Percentiles rank a stretch among this genome's conserved stretches.
Conservation (phyloP, 2,888 invertebrate genomes). For the Tetanocera ferruginea region DNA sequence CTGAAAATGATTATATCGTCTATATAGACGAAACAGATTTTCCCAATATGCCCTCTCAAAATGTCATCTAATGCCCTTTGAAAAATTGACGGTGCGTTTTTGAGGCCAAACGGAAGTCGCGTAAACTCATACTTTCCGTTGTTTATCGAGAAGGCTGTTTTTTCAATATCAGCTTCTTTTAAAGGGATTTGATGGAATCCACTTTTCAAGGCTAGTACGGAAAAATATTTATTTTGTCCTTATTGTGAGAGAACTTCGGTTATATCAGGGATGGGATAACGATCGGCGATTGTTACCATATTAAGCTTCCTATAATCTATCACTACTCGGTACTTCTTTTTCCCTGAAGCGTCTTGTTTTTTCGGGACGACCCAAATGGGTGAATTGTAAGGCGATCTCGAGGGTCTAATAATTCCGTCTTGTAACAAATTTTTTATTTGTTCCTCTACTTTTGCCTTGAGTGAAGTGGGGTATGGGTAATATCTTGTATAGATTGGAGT, state of each 20-base stretch:
- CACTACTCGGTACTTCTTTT: conserved; percentile 8
- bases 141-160: conserved; percentile 34
- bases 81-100: conserved; percentile 43
- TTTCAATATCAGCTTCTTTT: background rate
- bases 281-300: conserved; percentile 9
- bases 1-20: conserved; percentile 7
- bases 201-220: too few species aligned
- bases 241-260: too few species aligned
- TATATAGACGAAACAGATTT: conserved; percentile 11
- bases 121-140: conserved; percentile 41
- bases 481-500: background rate
- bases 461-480: background rate
- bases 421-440: too few species aligned
- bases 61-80: conserved; percentile 42
- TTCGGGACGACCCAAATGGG: too few species aligned
- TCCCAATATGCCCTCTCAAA: conserved; percentile 39
- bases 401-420: background rate
- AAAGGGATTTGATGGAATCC: too few species aligned
- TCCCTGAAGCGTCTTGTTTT: conserved; percentile 1
- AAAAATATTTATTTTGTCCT: too few species aligned
- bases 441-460: background rate
- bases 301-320: conserved; percentile 16
- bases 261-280: conserved; percentile 21
- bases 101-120: too few species aligned
- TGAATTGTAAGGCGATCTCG: too few species aligned